A percentile compares a stretch with the other conserved stretches of the same genome.
These are phyloP conservation scores for Hecatera dysodea DNA, from an alignment of 2,888 invertebrate species.

Conservation along the genomic window DNA sequence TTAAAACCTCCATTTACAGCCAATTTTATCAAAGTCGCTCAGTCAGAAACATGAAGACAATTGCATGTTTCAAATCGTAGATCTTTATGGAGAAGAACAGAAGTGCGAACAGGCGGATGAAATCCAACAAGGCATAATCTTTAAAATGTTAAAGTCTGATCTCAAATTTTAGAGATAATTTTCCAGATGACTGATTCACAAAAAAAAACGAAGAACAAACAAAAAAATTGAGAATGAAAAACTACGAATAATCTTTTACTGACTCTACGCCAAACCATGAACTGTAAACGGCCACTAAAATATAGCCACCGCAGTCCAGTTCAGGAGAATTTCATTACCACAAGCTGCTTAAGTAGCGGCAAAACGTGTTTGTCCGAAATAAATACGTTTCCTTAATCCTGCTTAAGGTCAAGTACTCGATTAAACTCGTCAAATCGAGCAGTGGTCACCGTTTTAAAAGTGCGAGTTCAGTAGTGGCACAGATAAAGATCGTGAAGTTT, in stretches of 20 bases:
- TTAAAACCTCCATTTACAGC: too few relatives aligned
- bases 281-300: neutral
- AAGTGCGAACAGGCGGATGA: too few relatives aligned
- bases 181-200: too few relatives aligned
- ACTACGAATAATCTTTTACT: neutral
- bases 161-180: neutral
- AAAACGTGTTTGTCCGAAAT: constrained; percentile 25
- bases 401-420: constrained; percentile 37
- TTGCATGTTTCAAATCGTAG: too few relatives aligned
- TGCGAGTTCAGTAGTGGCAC: constrained; percentile 13
- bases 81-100: too few relatives aligned
- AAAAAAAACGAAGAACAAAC: too few relatives aligned
- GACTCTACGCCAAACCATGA: neutral
- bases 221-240: neutral
- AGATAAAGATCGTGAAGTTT: constrained; percentile 47
- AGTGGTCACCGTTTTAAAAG: constrained; percentile 24
- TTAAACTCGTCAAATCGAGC: constrained; percentile 37
- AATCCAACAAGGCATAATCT: too few relatives aligned
- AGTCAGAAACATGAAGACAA: too few relatives aligned
- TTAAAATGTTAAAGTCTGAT: neutral
- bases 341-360: constrained; percentile 27
- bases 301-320: neutral
- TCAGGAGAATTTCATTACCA: constrained; percentile 5
- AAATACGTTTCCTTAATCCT: constrained; percentile 35
- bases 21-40: too few relatives aligned